Evolutionary conservation across 2,888 invertebrate species (phyloP), one percentile per base, ranked within the genome.

Genomic region (Tachina grossa): DNA sequence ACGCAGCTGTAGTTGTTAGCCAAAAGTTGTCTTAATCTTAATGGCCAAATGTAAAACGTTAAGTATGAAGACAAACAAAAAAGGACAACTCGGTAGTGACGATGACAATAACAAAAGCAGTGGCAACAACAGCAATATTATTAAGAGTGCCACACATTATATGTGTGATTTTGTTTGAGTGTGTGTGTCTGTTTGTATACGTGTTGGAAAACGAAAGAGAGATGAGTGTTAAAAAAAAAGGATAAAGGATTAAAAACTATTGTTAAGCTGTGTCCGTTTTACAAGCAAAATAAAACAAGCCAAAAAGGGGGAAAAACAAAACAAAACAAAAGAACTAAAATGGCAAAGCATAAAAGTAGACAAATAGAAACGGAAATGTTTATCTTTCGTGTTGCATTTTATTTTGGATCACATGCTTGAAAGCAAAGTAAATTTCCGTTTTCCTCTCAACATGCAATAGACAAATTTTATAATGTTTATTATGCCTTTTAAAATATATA

Each of bases 351-450:
- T 11, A 11, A 31, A 22, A 72, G 41, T 39, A n/a, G 16, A 84
- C 63, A 79, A 84, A 80, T n/a, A 83, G 63, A 83, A 77, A 76
- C 88, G 88, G 88, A 88, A 88, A 87, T 86, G 87, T 87, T 88
- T 88, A 86, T 87, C 86, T 87, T 85, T 83, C 81, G 84, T 89
- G 86, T 87, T 84, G 78, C 87, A 85, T 85, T 89, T 90, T 75
- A 81, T 79, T 81, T 84, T 87, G 83, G 84, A 86, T 86, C 87
- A 83, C 83, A 85, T 87, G 81, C 86, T 86, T 84, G 75, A 85
- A 83, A 85, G 83, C 85, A 85, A 87, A 82, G 81, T 78, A 85
- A 83, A 87, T 87, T 87, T 87, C 87, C 87, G 86, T 81, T 83
- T 76, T 77, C 84, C 72, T 72, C 57, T 81, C 19, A 81, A 77